Evolutionary conservation across 2,113 vertebrate genomes (phyloP), one percentile per base, ranked within the genome.

Genomic region (Capreolus pygargus): DNA sequence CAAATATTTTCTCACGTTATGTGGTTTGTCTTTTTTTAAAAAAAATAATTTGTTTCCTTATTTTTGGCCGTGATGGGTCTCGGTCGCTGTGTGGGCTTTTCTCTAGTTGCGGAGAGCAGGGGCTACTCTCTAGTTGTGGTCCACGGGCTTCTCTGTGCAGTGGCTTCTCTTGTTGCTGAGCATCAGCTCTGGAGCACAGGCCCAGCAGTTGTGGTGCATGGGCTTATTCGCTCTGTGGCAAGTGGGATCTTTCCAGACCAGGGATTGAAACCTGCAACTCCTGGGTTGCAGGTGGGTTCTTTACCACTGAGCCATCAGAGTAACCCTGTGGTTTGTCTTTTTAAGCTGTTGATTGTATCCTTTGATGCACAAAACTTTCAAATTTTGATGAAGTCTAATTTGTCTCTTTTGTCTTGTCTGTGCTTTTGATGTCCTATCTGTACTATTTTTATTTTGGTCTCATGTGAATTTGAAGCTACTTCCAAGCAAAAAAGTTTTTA

Each of bases 391-490:
- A 50, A 28, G 30, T 61, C 89, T 16, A 36, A 81, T 50, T 78
- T 90, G 23, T 58, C 55, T 58, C 57, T 79, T 91, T 58, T 60
- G 74, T 61, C 33, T 91, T 86, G 50, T n/a, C 23, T 67, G 25
- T 39, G 8, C 45, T 47, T 86, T 70, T 43, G 36, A n/a, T 58
- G 7, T 64, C 84, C 55, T 28, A 81, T 39, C 15, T 90, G 36
- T 30, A 84, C 39, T 78, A 57, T 54, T 43, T 90, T 58, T 54
- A 45, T 30, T 61, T 92, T 89, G 45, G 50, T 52, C 28, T 89
- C 12, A 58, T 21, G 10, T 64, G 91, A 94, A 76, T 91, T 6
- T 87, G 45, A 95, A 97, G 60, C 88, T 61, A 94, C 47, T 85
- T 70, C 28, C 67, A 94, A 85, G 23, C 79, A 64, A 70, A 79